Evolutionary conservation across 2,797 vertebrate species (phyloP).

Genomic region (Micropoecilia bifurca): DNA sequence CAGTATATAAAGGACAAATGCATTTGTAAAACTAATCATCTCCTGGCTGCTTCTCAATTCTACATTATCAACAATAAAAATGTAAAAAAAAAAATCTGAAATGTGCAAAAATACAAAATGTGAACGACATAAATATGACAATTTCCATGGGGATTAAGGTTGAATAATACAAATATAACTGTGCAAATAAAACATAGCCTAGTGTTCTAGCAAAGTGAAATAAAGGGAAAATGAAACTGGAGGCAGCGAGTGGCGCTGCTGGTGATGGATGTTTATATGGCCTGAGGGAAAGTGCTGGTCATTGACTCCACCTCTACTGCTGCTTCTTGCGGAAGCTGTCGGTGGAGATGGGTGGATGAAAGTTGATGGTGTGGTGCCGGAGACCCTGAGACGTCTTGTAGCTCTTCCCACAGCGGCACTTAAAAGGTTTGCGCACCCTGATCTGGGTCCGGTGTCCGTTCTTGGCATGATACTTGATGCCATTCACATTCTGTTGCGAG

Average conservation of each 20-base stretch:
- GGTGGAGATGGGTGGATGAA: conserved; percentile 93
- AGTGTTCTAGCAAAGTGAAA: conserved; percentile 64
- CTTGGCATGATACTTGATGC: conserved; percentile 99
- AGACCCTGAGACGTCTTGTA: conserved; percentile 99
- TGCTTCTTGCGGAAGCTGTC: conserved; percentile 98
- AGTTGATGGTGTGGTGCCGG: conserved; percentile 98
- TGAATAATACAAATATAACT: conserved; percentile 81
- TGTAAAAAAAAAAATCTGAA: conserved; percentile 80
- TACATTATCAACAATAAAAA: conserved; percentile 70
- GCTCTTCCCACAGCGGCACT: conserved; percentile 99
- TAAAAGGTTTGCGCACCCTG: conserved; percentile 97
- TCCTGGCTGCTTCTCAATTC: conserved; percentile 10
- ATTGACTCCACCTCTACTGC: conserved; percentile 84
- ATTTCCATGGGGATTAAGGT: conserved; percentile 78
- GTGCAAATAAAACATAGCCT: conserved; percentile 87
- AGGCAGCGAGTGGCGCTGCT: conserved; percentile 71
- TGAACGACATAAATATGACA: conserved; percentile 88
- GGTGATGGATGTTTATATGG: conserved; percentile 81
- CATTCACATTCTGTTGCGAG: conserved; percentile 93
- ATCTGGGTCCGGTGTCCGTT: conserved; percentile 98
- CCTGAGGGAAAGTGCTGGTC: conserved; percentile 73
- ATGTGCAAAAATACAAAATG: conserved; percentile 99
- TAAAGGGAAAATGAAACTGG: conserved; percentile 8
- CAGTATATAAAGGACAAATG: conserved; percentile 23
- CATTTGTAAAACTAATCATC: conserved; percentile 37